Base-by-base conservation (phyloP, 2,797 vertebrate species). In the Pitangus sulphuratus region DNA sequence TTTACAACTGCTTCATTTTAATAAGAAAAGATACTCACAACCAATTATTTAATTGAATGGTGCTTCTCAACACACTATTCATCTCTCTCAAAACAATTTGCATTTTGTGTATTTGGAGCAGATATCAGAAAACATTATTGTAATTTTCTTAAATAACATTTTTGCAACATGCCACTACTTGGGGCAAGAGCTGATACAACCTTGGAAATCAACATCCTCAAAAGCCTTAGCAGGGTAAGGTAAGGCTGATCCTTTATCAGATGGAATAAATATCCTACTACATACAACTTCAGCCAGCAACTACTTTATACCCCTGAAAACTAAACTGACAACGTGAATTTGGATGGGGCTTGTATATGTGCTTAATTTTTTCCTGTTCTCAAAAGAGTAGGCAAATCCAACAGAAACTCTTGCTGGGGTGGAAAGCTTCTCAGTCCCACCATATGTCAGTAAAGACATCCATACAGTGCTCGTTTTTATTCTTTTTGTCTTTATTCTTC, bases 11-110 rank as follows among this genome's bases (percentile, higher is more conserved):
- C 91, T 92, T 87, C 31, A 78, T 94, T 92, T 94, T 93, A 87
- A 86, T 90, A 84, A 93, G 81, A 92, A 95, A 96, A 94, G 66
- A 83, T 87, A 37, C 60, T 92, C 65, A 76, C 61, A 71, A 80
- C 50, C 78, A 80, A 91, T 94, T 97, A 91, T 89, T 96, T 95
- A 85, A 89, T 89, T 95, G 90, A 90, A 89, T 78, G 50, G 69
- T 83, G 76, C 82, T 93, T 94, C 11, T 40, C 82, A 80, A 89
- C 75, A 83, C 64, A 37, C 70, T 74, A 84, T 85, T 92, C 45
- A 89, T 71, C 61, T 80, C 84, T 89, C 94, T 92, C 78, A 90
- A 95, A 89, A 80, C 82, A 93, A 94, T 92, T 93, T 91, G 58
- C 54, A 85, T 95, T 96, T 94, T 92, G 64, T 85, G 50, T 87